phyloP scores from a whole-genome alignment of 2,797 vertebrate genomes.

The Myotis pilosus region DNA sequence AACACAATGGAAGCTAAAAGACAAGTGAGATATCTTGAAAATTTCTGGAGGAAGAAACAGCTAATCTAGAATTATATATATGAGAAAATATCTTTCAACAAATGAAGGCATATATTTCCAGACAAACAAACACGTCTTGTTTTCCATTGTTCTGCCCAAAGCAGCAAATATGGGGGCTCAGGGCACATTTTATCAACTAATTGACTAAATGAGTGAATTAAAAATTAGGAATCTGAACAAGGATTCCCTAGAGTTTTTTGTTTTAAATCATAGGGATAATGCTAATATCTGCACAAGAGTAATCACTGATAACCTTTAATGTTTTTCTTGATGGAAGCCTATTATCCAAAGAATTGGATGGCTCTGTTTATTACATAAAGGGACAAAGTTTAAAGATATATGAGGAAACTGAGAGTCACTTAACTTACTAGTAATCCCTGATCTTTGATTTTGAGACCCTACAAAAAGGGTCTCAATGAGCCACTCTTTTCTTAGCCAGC shows the following conservation, averaged over 20 bases:
- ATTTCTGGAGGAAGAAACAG: not conserved
- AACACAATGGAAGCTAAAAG: not conserved
- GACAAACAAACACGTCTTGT: not conserved
- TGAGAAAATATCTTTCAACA: not conserved
- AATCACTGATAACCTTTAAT: not conserved
- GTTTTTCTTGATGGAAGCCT: not conserved
- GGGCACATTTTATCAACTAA: not conserved
- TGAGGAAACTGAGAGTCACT: not conserved
- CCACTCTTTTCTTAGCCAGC: not conserved
- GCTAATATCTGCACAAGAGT: not conserved
- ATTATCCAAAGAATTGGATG: not conserved
- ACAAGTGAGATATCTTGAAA: slow-evolving; percentile 1
- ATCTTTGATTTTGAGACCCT: not conserved
- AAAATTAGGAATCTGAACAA: not conserved
- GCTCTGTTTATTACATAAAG: not conserved
- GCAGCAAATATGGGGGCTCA: not conserved
- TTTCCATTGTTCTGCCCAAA: not conserved
- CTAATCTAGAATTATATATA: not conserved
- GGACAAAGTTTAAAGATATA: not conserved
- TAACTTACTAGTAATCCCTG: not conserved
- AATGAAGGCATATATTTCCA: not conserved
- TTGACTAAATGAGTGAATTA: not conserved
- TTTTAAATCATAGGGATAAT: not conserved
- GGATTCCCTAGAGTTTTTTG: not conserved
- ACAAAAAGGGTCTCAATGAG: not conserved